Conservation (phyloP, 1,140 invertebrate genomes). For the Sogatella furcifera region DNA sequence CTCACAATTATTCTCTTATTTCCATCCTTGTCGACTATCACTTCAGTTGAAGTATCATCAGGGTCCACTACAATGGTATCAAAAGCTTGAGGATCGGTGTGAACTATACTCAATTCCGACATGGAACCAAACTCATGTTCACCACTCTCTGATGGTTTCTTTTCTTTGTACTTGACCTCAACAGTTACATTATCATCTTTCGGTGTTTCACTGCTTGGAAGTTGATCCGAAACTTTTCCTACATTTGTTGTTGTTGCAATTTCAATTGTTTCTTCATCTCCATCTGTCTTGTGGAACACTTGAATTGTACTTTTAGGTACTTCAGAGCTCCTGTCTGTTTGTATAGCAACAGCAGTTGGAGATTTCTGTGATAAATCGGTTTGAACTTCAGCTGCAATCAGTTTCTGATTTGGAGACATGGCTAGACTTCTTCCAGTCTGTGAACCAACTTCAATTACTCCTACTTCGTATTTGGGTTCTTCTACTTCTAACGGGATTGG, state of each 20-base stretch:
- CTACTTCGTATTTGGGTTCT: slow-evolving; percentile 5
- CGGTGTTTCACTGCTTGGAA: slow-evolving; percentile 8
- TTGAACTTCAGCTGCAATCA: slow-evolving; percentile 9
- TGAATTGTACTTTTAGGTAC: slow-evolving; percentile 37
- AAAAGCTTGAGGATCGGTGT: slow-evolving; percentile 57
- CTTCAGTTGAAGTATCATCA: slow-evolving; percentile 63
- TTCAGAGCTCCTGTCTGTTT: slow-evolving; percentile 6
- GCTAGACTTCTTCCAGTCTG: slow-evolving; percentile 19
- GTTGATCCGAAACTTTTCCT: slow-evolving; percentile 25
- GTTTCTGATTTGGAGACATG: slow-evolving; percentile 3
- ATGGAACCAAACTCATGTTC: slow-evolving; percentile 30
- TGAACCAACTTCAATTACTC: slow-evolving; percentile 11
- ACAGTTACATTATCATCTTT: slow-evolving; percentile 44
- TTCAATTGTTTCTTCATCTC: slow-evolving; percentile 63
- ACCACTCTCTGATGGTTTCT: slow-evolving; percentile 31
- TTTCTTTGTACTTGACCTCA: slow-evolving; percentile 58
- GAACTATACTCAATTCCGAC: slow-evolving; percentile 50
- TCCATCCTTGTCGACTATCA: slow-evolving; percentile 68
- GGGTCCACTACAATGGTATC: slow-evolving; percentile 66
- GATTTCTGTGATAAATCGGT: slow-evolving; percentile 2
- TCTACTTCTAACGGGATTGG: slow-evolving; percentile 8
- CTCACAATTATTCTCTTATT: slow-evolving; percentile 66
- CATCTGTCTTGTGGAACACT: slow-evolving; percentile 51
- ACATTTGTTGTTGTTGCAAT: slow-evolving; percentile 49
- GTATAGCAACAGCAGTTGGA: slow-evolving; percentile 10